Evolutionary conservation across 1,140 invertebrate species (phyloP).

Genomic region (Euborellia annulipes): DNA sequence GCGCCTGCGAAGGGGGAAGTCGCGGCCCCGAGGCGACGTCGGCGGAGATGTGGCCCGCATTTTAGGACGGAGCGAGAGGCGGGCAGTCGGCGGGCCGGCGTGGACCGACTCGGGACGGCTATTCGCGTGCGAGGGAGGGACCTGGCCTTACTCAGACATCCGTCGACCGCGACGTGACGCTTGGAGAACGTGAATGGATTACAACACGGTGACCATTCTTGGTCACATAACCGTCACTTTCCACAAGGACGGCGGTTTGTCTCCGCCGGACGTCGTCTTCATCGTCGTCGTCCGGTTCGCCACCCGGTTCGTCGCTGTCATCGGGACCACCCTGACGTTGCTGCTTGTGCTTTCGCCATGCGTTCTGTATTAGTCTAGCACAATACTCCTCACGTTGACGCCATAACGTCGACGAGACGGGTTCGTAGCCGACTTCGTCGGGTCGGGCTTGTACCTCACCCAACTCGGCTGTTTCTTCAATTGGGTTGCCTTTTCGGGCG

Average conservation of each 20-base stretch:
- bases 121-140: constrained; percentile 29
- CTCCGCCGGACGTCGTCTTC: constrained; percentile 20
- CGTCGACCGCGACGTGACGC: constrained; percentile 57
- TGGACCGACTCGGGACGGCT: neutral
- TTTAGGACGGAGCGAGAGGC: neutral
- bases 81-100: neutral
- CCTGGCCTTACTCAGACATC: constrained; percentile 58
- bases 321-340: constrained; percentile 33
- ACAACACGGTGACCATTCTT: constrained; percentile 79
- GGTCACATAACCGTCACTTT: constrained; percentile 62
- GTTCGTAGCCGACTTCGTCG: constrained; percentile 76
- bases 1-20: too few relatives aligned
- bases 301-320: constrained; percentile 17
- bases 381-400: constrained; percentile 91
- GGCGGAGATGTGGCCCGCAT: neutral
- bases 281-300: constrained; percentile 20
- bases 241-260: constrained; percentile 63
- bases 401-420: constrained; percentile 84
- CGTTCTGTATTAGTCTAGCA: constrained; percentile 84
- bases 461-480: constrained; percentile 73
- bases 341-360: constrained; percentile 75
- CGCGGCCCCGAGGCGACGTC: neutral
- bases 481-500: constrained; percentile 80
- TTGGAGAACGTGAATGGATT: constrained; percentile 69
- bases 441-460: constrained; percentile 52